phyloP scores from a whole-genome alignment of 2,113 vertebrate genomes.

The Lampris incognitus region DNA sequence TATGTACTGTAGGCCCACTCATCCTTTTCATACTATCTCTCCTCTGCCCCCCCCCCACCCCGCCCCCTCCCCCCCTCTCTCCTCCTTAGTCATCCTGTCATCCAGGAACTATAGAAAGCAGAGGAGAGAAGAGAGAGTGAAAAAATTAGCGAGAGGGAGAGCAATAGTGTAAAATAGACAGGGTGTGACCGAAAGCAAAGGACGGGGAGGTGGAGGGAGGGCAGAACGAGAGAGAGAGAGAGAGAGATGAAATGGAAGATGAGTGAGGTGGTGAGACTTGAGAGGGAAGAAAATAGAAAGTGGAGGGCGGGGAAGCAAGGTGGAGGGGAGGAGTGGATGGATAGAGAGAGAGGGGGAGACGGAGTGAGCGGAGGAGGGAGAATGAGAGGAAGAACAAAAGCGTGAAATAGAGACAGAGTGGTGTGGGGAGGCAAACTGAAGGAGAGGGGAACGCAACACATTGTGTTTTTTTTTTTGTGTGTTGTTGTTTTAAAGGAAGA shows the following conservation, averaged over 20 bases:
- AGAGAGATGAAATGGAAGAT: not conserved
- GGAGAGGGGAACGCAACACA: not conserved
- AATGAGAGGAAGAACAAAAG: conserved; percentile 6
- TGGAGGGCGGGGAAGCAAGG: conserved; percentile 45
- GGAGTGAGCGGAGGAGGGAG: not conserved
- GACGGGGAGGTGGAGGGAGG: not conserved
- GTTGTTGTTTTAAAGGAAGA: conserved; percentile 17
- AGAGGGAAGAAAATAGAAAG: conserved; percentile 25
- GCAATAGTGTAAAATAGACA: conserved; percentile 10
- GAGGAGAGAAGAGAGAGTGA: not conserved
- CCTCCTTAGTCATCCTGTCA: conserved; percentile 54
- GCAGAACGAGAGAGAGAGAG: not conserved
- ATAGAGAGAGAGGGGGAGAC: not conserved
- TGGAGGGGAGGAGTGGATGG: conserved; percentile 29
- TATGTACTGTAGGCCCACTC: conserved; percentile 77
- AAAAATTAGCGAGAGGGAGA: conserved; percentile 2
- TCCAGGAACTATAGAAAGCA: conserved; percentile 32
- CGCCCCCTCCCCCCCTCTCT: conserved; percentile 43
- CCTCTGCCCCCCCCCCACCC: conserved; percentile 58
- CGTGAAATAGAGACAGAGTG: not conserved
- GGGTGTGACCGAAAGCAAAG: conserved; percentile 11
- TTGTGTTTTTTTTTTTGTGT: too few species aligned
- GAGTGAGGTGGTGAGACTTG: conserved; percentile 17
- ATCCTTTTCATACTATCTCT: conserved; percentile 76
- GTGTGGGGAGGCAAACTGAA: conserved; percentile 6